Conservation (phyloP, 92 coral and sea anemone species). For the Hydrozoanthus gracilis region DNA sequence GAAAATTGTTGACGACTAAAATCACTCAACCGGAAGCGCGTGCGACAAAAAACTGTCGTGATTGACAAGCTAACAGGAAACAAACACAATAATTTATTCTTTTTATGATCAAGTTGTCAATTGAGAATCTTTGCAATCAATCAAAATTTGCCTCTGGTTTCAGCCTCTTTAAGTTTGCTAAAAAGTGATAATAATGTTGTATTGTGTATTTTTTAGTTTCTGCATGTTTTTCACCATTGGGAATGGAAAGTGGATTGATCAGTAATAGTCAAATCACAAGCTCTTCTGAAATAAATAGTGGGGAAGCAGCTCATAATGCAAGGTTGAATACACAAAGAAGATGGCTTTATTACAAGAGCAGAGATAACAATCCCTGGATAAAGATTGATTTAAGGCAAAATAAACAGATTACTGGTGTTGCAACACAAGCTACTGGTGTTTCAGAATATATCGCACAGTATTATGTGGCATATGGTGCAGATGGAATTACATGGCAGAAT, state of each 20-base stretch:
- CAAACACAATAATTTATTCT: too few relatives aligned
- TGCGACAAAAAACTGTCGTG: too few relatives aligned
- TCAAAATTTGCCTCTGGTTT: too few relatives aligned
- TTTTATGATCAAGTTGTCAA: too few relatives aligned
- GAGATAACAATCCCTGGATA: constrained; percentile 67
- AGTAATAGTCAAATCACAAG: constrained; percentile 56
- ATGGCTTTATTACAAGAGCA: constrained; percentile 39
- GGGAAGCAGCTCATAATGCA: constrained; percentile 51
- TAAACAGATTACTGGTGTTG: constrained; percentile 57
- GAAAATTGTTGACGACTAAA: too few relatives aligned
- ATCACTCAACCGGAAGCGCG: too few relatives aligned
- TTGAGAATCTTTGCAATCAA: too few relatives aligned
- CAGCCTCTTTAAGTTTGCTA: too few relatives aligned
- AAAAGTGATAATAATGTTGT: not conserved
- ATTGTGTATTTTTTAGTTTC: constrained; percentile 3
- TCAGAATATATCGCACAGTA: constrained; percentile 23
- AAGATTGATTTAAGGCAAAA: constrained; percentile 53
- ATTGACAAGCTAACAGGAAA: too few relatives aligned
- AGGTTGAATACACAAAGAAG: constrained; percentile 45
- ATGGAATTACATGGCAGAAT: constrained; percentile 59
- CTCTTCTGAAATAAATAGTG: not conserved
- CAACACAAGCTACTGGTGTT: constrained; percentile 64
- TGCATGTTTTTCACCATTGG: constrained; percentile 46
- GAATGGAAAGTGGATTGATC: constrained; percentile 61
- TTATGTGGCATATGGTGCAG: constrained; percentile 55